Evolutionary conservation across 2,113 vertebrate species (phyloP).

Genomic region (Crotophaga sulcirostris): DNA sequence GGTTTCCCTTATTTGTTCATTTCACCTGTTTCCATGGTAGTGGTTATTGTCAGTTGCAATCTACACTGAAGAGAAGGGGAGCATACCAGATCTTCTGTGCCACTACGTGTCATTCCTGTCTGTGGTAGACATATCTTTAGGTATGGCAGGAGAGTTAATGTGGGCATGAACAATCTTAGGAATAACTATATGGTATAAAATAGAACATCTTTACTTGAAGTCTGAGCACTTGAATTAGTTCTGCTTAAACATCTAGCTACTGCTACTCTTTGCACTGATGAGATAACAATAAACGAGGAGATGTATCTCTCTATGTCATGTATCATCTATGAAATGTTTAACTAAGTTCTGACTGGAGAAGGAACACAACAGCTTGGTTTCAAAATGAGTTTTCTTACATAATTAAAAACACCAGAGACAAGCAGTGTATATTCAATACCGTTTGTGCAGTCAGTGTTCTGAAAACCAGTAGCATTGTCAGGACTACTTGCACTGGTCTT

Average conservation of each 20-base stretch:
- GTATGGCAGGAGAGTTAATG: background rate
- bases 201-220: background rate
- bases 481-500: background rate
- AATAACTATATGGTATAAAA: background rate
- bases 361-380: background rate
- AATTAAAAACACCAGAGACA: background rate
- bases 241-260: background rate
- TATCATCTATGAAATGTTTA: background rate
- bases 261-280: background rate
- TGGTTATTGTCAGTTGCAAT: background rate
- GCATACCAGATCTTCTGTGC: background rate
- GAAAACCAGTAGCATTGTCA: background rate
- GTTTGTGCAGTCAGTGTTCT: background rate
- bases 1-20: background rate
- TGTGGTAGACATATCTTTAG: background rate
- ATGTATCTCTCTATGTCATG: background rate
- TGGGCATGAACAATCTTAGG: background rate
- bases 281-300: background rate
- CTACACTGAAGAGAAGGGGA: background rate
- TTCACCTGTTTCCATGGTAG: background rate
- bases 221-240: background rate
- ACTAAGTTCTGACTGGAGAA: background rate
- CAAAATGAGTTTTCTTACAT: background rate
- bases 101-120: background rate
- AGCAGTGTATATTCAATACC: background rate